Evolutionary conservation across 2,797 vertebrate species (phyloP).

Genomic region (Amazona ochrocephala): DNA sequence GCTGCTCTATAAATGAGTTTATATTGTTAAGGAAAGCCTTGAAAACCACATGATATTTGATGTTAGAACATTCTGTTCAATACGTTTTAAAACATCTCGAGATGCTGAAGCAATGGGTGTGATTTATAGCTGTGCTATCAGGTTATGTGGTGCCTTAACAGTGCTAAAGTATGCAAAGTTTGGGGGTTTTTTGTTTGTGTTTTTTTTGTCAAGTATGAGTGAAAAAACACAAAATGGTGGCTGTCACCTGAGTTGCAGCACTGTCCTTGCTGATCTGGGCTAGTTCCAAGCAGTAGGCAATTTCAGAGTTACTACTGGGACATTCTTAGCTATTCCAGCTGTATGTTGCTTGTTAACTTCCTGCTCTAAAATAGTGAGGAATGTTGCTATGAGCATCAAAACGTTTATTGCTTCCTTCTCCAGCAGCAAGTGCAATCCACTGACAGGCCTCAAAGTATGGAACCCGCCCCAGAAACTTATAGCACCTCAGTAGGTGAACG

Average conservation of each 20-base stretch:
- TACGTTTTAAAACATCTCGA: not conserved
- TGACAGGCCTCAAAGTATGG: not conserved
- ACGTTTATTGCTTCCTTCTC: conserved; percentile 61
- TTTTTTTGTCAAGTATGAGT: not conserved
- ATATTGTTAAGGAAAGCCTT: not conserved
- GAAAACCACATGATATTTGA: not conserved
- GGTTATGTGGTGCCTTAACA: not conserved
- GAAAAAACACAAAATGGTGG: not conserved
- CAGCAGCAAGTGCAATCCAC: not conserved
- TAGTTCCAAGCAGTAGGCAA: not conserved
- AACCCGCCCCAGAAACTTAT: not conserved
- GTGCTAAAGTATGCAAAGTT: not conserved
- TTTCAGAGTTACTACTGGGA: not conserved
- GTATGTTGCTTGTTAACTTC: not conserved
- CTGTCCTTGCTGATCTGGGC: not conserved
- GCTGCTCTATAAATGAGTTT: not conserved
- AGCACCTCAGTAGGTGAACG: conserved; percentile 7
- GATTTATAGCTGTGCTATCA: not conserved
- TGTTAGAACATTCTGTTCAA: not conserved
- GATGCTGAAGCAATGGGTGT: not conserved
- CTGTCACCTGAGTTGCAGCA: not conserved
- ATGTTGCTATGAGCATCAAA: conserved; percentile 49
- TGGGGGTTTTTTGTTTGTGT: not conserved
- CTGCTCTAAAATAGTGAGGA: conserved; percentile 16
- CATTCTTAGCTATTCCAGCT: conserved; percentile 15